Base-by-base conservation (phyloP, 1,140 invertebrate species). In the Lordiphosa mommai region DNA sequence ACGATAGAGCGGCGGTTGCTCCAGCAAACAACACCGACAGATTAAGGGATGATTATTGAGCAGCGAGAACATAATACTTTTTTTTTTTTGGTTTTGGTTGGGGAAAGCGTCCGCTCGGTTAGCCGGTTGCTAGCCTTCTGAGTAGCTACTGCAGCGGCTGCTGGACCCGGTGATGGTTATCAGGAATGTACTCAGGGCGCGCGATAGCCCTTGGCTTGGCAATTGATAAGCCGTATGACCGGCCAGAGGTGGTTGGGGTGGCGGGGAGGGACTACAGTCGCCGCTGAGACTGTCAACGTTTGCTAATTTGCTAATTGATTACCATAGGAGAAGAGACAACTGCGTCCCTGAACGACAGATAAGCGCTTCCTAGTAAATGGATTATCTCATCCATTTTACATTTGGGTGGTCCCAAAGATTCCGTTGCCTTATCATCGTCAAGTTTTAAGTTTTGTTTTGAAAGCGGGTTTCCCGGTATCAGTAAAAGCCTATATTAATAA, bases 301-400 rank as follows among this genome's bases (percentile, higher is more conserved):
- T 52, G 67, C 77, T 84, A 82, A 80, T 80, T 82, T 84, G 55
- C 77, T 84, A 82, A 82, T 82, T 82, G 77, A 76, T 84, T 84
- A 65, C 56, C 43, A 55, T 59, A 47, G 27, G 20, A 59, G 33
- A 53, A 30, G 46, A 57, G 34, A 16, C 50, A 33, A 9, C 14
- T 30, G 33, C 38, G 27, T 40, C 48, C 50, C 34, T 61, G 58
- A 47, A 56, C 37, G 63, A 4, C 40, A 41, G 66, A 69, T 69
- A 69, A 69, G 65, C 14, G 41, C n/a, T 38, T 56, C 14, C 34
- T 13, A 4, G 40, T 41, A 23, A 36, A 46, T 16, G 32, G 8
- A 47, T 69, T 69, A 65, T 69, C 65, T 65, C 69, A 36, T 7
- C 34, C 10, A 43, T 8, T 34, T 10, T 58, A 49, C 50, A 41